These are phyloP conservation scores for Corapipo altera DNA, from an alignment of 2,113 vertebrate species.

Conservation along the genomic window DNA sequence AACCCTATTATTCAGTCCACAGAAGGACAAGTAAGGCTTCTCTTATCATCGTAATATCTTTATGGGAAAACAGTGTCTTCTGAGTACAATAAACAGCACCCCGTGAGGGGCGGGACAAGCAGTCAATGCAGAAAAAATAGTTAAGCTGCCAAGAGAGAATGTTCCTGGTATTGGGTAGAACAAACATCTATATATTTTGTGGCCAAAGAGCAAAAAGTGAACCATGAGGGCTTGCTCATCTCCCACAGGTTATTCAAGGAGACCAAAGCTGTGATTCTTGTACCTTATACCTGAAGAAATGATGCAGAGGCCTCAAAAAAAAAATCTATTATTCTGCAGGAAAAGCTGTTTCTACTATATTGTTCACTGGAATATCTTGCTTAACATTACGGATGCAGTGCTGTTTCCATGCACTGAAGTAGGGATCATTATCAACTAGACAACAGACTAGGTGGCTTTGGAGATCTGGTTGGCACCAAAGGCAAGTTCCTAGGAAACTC, in stretches of 20 bases:
- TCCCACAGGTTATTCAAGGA: neutral
- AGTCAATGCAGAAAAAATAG: neutral
- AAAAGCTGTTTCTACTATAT: neutral
- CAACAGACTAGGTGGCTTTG: neutral
- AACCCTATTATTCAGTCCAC: neutral
- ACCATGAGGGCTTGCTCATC: neutral
- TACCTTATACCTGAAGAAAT: neutral
- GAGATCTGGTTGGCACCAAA: neutral
- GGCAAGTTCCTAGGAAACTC: slow-evolving; percentile 23
- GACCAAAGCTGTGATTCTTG: neutral
- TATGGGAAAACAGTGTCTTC: neutral
- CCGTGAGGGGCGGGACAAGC: neutral
- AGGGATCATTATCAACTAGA: neutral
- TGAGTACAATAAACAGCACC: neutral
- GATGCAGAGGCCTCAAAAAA: neutral
- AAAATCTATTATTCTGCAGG: neutral
- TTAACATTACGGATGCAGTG: neutral
- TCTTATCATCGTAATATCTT: neutral
- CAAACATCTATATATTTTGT: neutral
- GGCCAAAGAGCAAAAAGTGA: neutral
- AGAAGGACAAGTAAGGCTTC: neutral
- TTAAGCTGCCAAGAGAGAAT: neutral
- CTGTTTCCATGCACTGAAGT: neutral
- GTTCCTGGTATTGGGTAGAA: neutral
- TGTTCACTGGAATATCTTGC: slow-evolving; percentile 10